Evolutionary conservation across 2,797 vertebrate genomes (phyloP).

Genomic region (Pseudopleuronectes americanus): DNA sequence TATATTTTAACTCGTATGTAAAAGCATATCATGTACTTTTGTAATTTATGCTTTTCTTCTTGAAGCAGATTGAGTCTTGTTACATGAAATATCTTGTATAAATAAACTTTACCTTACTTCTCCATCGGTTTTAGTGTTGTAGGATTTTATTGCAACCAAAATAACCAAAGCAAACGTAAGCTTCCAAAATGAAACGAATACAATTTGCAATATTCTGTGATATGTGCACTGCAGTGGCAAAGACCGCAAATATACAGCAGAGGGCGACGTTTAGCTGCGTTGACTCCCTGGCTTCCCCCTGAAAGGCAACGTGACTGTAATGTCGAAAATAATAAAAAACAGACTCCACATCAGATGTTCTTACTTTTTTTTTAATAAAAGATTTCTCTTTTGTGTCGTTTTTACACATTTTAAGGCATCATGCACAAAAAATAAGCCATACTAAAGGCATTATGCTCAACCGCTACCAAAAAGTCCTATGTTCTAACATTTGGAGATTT

Average conservation of each 20-base stretch:
- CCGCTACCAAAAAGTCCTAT: constrained; percentile 66
- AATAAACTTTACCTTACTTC: too few species aligned
- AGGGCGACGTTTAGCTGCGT: constrained; percentile 53
- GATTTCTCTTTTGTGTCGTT: constrained; percentile 63
- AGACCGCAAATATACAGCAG: constrained; percentile 49
- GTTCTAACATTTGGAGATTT: constrained; percentile 66
- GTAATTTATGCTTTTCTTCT: too few species aligned
- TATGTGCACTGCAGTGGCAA: constrained; percentile 54
- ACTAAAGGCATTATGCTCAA: constrained; percentile 76
- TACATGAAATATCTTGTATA: too few species aligned
- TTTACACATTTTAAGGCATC: constrained; percentile 86
- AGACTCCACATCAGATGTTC: constrained; percentile 23
- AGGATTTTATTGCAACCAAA: constrained; percentile 2
- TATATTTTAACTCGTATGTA: too few species aligned
- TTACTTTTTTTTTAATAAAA: constrained; percentile 81
- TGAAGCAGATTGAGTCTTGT: too few species aligned
- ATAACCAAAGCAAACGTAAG: neutral
- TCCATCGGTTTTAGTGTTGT: constrained; percentile 22
- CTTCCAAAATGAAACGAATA: neutral
- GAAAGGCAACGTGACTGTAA: constrained; percentile 10
- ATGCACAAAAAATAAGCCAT: constrained; percentile 84
- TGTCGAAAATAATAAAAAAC: constrained; percentile 3
- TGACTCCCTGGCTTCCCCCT: neutral
- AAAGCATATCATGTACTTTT: too few species aligned
- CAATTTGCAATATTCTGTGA: constrained; percentile 23